Percentiles rank a stretch among this genome's conserved stretches.
These are phyloP conservation scores for Cataglyphis hispanica DNA, from an alignment of 1,140 invertebrate genomes.

Conservation along the genomic window DNA sequence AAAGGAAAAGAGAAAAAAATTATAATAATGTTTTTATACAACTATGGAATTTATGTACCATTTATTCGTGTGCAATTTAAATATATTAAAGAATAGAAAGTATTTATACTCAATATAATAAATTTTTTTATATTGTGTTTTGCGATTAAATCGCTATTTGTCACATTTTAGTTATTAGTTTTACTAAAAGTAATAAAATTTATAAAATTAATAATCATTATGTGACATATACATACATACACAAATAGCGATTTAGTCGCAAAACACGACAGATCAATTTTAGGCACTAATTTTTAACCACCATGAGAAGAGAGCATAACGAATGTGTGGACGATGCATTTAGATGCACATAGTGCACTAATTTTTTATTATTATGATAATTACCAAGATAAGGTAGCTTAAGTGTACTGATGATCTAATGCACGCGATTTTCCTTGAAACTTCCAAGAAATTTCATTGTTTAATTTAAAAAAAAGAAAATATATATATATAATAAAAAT, in stretches of 20 bases:
- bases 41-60: background rate
- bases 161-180: too few relatives aligned
- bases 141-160: too few relatives aligned
- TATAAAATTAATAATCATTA: constrained; percentile 23
- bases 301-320: constrained; percentile 83
- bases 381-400: constrained; percentile 7
- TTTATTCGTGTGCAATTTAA: background rate
- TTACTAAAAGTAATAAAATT: too few relatives aligned
- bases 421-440: constrained; percentile 15
- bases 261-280: constrained; percentile 8
- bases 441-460: background rate
- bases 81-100: background rate
- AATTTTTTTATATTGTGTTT: too few relatives aligned
- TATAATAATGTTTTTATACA: background rate
- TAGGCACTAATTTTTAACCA: constrained; percentile 9
- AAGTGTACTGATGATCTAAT: background rate
- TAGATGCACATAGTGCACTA: background rate
- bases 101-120: background rate
- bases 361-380: constrained; percentile 46
- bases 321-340: constrained; percentile 54
- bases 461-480: background rate
- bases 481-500: background rate
- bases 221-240: background rate
- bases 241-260: constrained; percentile 24
- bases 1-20: too few relatives aligned